These are phyloP conservation scores for Geococcyx californianus DNA, from an alignment of 2,113 vertebrate genomes.

Conservation along the genomic window DNA sequence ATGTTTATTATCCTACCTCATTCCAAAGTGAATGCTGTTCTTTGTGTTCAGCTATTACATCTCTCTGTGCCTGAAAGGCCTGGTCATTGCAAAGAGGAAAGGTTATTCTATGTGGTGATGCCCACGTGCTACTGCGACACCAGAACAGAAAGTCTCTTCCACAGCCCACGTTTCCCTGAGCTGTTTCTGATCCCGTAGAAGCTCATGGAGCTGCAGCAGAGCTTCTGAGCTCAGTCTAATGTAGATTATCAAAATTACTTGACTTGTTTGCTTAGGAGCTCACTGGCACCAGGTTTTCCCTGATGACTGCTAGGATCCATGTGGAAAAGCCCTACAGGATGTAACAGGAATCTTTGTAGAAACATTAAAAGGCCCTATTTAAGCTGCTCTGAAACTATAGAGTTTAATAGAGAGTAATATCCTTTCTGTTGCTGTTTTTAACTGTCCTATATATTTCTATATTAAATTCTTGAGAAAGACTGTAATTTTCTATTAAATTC, in stretches of 20 bases:
- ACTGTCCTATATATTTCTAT: slow-evolving; percentile 64
- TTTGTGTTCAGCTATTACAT: not conserved
- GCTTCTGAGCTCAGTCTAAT: not conserved
- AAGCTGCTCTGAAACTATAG: slow-evolving; percentile 43
- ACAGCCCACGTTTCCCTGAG: not conserved
- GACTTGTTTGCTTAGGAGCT: slow-evolving; percentile 33
- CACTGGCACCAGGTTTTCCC: slow-evolving; percentile 54
- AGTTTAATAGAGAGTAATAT: slow-evolving; percentile 66
- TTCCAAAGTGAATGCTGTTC: not conserved
- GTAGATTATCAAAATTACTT: slow-evolving; percentile 32
- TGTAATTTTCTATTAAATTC: slow-evolving; percentile 68
- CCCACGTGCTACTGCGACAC: not conserved
- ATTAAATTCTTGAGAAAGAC: slow-evolving; percentile 68
- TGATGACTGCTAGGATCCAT: not conserved
- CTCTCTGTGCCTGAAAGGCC: not conserved
- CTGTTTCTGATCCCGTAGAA: not conserved
- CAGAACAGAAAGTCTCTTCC: not conserved
- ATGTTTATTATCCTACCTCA: not conserved
- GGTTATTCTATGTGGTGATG: not conserved
- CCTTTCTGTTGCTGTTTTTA: slow-evolving; percentile 65
- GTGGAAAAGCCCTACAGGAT: slow-evolving; percentile 57
- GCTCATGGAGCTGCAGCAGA: not conserved
- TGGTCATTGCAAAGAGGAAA: not conserved
- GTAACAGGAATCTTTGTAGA: slow-evolving; percentile 49
- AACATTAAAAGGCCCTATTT: slow-evolving; percentile 35